Evolutionary conservation across 2,797 vertebrate species (phyloP), one percentile per base, ranked within the genome.

Genomic region (Myripristis jacobus): DNA sequence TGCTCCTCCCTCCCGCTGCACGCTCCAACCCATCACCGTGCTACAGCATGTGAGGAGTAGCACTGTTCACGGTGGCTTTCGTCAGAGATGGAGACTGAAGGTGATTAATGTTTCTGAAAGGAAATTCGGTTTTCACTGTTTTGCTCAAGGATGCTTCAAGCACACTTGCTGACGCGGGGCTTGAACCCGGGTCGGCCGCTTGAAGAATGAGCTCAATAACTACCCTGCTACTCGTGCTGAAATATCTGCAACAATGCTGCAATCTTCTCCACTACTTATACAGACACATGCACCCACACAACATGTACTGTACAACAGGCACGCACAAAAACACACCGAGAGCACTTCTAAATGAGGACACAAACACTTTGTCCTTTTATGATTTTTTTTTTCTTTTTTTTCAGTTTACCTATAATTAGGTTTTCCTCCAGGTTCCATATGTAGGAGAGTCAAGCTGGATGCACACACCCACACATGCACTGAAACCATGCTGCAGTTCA

Each of bases 241-340:
- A 36, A 12, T 9, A 9, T 11, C 7, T 9, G 12, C 34, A 36
- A 36, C 34, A 8, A 36, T 12, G 11, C 34, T 36, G 34, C 9
- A 36, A 69, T 74, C 57, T 48, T 0, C 25, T 62, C 29, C 53
- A 24, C 27, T 51, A 31, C n/a, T 25, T 13, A 58, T 38, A 67
- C 46, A 79, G 55, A 62, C 61, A 48, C 46, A 79, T 59, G 56
- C 57, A 44, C 55, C 51, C 44, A 44, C 25, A 29, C 24, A 12
- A 29, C 24, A 57, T 24, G 0, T 38, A 22, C 57, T 27, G n/a
- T 9, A 72, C 21, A 16, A 29, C 34, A 53, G 10, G n/a, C 34
- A 48, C 57, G 61, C 52, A 53, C 18, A 70, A 21, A 9, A 21
- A 54, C 18, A 1, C 41, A 48, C 47, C 21, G 15, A 27, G 50